phyloP scores from a whole-genome alignment of 1,140 invertebrate species.

The Vollenhovia emeryi region DNA sequence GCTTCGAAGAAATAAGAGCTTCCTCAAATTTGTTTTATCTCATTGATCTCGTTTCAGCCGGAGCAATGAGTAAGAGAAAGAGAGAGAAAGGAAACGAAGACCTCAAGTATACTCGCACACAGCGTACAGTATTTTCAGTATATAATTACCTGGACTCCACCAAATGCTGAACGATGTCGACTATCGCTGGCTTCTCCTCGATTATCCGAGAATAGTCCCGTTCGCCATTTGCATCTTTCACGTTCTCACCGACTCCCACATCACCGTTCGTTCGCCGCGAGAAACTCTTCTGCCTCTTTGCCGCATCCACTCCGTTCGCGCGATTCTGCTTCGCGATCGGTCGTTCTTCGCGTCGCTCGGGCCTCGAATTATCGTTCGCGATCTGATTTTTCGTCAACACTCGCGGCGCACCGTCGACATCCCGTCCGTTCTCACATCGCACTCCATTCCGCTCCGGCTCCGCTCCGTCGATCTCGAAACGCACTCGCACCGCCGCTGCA shows the following conservation, averaged over 20 bases:
- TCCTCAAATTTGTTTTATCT: background rate
- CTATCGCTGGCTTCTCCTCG: conserved; percentile 40
- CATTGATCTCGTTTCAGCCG: background rate
- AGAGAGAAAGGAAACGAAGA: background rate
- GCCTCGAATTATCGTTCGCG: background rate
- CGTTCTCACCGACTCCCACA: background rate
- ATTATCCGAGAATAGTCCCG: background rate
- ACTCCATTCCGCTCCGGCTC: conserved; percentile 55
- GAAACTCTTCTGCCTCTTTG: background rate
- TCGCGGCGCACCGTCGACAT: background rate
- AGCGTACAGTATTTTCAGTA: background rate
- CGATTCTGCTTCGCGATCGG: background rate
- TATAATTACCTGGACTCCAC: conserved; percentile 76
- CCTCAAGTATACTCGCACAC: background rate
- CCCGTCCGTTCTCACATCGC: conserved; percentile 50
- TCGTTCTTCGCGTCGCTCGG: background rate
- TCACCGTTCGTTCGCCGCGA: background rate
- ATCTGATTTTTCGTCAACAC: background rate
- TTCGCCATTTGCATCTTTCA: background rate
- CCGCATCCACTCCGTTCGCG: conserved; percentile 14
- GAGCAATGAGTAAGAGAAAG: background rate
- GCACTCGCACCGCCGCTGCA: conserved; percentile 60
- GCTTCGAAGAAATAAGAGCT: too few relatives aligned
- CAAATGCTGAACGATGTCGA: conserved; percentile 72
- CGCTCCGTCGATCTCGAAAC: conserved; percentile 63